Evolutionary conservation across 2,797 vertebrate species (phyloP).

Genomic region (Chloroceryle amazona): DNA sequence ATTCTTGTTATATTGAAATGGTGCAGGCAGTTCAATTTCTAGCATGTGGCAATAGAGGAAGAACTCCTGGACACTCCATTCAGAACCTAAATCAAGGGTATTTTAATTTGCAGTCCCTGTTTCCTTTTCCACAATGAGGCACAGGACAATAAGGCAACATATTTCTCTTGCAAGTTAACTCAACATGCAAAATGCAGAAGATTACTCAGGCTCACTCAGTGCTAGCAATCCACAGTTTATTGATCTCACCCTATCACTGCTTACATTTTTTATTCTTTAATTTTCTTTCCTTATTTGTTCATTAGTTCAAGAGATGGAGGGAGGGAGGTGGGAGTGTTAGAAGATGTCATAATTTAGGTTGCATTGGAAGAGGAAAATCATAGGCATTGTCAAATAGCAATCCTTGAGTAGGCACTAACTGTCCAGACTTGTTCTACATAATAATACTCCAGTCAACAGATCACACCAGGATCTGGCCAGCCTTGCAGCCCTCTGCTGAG

Average conservation of each 20-base stretch:
- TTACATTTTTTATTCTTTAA: conserved; percentile 84
- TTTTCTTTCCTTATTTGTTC: conserved; percentile 83
- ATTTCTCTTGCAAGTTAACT: conserved; percentile 83
- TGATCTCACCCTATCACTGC: conserved; percentile 78
- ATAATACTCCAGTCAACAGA: background rate
- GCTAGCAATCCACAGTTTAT: conserved; percentile 79
- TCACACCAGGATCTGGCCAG: background rate
- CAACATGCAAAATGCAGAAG: conserved; percentile 77
- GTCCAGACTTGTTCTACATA: background rate
- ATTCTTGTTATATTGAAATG: conserved; percentile 54
- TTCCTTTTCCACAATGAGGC: conserved; percentile 67
- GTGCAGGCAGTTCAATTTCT: conserved; percentile 23
- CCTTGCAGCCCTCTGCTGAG: background rate
- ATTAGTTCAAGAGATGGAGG: conserved; percentile 72
- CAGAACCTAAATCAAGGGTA: conserved; percentile 78
- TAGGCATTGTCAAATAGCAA: background rate
- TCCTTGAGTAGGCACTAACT: background rate
- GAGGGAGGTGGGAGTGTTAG: background rate
- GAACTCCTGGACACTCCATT: conserved; percentile 68
- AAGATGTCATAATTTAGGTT: conserved; percentile 35
- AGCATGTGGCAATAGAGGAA: conserved; percentile 36
- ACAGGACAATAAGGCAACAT: conserved; percentile 61
- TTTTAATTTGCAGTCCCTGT: conserved; percentile 79
- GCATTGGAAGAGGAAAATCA: conserved; percentile 18
- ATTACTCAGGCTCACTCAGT: conserved; percentile 78